Conservation (phyloP, 2,888 invertebrate species). For the Dryocosmus kuriphilus region DNA sequence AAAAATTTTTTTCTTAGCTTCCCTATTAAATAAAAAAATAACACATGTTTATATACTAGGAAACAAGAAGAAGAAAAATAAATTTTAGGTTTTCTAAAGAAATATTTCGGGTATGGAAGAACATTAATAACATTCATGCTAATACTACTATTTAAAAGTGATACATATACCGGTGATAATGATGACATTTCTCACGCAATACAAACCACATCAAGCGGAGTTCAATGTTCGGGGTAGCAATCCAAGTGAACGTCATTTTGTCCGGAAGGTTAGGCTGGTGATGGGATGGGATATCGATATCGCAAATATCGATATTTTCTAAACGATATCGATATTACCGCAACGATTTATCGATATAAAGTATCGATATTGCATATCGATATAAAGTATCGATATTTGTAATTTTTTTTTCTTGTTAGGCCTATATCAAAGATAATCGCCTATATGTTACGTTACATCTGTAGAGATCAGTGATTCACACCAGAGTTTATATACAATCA, state of each 20-base stretch:
- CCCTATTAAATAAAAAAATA: neutral
- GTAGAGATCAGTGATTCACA: no score
- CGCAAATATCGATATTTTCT: no score
- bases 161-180: neutral
- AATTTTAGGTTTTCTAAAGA: neutral
- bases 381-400: no score
- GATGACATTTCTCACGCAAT: neutral
- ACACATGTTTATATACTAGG: neutral
- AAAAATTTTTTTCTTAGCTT: neutral
- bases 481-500: no score
- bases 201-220: constrained; percentile 25
- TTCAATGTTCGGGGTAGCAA: constrained; percentile 55
- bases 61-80: neutral
- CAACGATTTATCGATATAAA: no score
- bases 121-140: neutral
- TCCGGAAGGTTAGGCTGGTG: constrained; percentile 30
- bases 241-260: no score
- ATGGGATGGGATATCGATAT: neutral
- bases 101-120: neutral
- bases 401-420: no score
- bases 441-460: no score
- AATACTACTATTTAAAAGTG: neutral
- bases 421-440: no score
- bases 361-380: no score
- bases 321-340: no score